A percentile compares a stretch with the other conserved stretches of the same genome.
These are phyloP conservation scores for Mastigias papua DNA, from an alignment of 30 jellyfish, hydroid and myxozoan species.

Conservation along the genomic window DNA sequence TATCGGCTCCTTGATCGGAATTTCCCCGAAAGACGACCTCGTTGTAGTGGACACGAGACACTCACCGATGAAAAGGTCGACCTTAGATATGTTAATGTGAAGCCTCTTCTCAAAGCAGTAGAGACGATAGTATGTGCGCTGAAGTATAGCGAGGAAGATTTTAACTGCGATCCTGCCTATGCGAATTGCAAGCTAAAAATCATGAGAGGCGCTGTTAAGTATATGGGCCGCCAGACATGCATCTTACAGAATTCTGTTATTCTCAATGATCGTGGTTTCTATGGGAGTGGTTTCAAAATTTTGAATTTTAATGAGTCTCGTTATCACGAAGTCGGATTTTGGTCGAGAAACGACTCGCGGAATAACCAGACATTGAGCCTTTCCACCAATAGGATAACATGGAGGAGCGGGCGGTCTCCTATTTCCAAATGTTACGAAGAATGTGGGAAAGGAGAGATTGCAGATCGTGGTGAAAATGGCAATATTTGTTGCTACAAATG, in stretches of 20 bases:
- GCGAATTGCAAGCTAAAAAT: not conserved
- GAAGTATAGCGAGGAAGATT: not conserved
- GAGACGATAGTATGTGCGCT: constrained; percentile 66
- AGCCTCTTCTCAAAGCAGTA: constrained; percentile 53
- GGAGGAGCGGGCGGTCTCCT: constrained; percentile 22
- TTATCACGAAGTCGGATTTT: constrained; percentile 24
- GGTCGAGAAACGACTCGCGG: constrained; percentile 8
- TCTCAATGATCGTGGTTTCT: constrained; percentile 29
- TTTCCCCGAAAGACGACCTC: constrained; percentile 11
- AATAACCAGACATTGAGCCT: not conserved
- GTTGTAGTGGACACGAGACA: constrained; percentile 48
- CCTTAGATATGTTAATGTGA: constrained; percentile 25
- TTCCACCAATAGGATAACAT: not conserved
- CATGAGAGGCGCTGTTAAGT: constrained; percentile 17
- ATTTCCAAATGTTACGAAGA: constrained; percentile 54
- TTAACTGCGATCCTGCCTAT: constrained; percentile 22
- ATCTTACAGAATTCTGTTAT: constrained; percentile 14
- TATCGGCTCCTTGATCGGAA: constrained; percentile 2
- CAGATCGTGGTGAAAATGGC: constrained; percentile 14
- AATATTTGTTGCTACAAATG: constrained; percentile 72
- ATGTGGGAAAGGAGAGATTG: constrained; percentile 35
- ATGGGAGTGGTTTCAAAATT: not conserved
- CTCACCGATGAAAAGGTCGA: constrained; percentile 5
- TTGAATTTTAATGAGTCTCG: constrained; percentile 36
- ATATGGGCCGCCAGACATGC: constrained; percentile 1